phyloP scores from a whole-genome alignment of 1,140 invertebrate genomes.

The Calliphora vicina region DNA sequence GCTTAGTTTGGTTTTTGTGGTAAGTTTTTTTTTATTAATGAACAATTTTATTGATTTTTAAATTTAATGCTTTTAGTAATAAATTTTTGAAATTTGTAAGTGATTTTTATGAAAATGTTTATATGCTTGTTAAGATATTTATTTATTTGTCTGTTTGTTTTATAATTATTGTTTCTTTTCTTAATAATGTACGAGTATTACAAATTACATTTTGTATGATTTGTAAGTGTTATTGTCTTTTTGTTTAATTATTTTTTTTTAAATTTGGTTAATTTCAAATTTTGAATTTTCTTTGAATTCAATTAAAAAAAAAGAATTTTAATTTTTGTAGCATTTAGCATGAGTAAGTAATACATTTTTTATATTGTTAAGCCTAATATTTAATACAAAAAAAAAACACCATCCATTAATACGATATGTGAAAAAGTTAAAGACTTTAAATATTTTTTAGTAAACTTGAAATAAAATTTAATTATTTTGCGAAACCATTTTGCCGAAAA shows the following conservation, averaged over 20 bases:
- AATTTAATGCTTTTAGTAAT: not conserved
- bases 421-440: too few relatives aligned
- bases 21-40: not conserved
- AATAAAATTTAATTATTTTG: not conserved
- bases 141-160: not conserved
- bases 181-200: not conserved
- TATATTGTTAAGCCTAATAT: not conserved
- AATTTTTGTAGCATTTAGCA: too few relatives aligned
- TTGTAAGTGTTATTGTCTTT: not conserved
- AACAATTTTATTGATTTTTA: not conserved
- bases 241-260: not conserved
- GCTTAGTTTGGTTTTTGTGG: constrained; percentile 12
- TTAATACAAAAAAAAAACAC: not conserved
- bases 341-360: not conserved
- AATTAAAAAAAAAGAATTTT: constrained; percentile 2
- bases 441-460: too few relatives aligned
- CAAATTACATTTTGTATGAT: not conserved
- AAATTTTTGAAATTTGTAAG: constrained; percentile 4
- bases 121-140: not conserved
- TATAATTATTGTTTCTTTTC: not conserved
- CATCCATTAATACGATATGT: too few relatives aligned
- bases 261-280: not conserved
- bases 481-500: not conserved
- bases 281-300: too few relatives aligned
- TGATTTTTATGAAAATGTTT: constrained; percentile 18